A percentile compares a stretch with the other conserved stretches of the same genome.
These are phyloP conservation scores for Cyphomyrmex costatus DNA, from an alignment of 1,140 invertebrate genomes.

Conservation along the genomic window DNA sequence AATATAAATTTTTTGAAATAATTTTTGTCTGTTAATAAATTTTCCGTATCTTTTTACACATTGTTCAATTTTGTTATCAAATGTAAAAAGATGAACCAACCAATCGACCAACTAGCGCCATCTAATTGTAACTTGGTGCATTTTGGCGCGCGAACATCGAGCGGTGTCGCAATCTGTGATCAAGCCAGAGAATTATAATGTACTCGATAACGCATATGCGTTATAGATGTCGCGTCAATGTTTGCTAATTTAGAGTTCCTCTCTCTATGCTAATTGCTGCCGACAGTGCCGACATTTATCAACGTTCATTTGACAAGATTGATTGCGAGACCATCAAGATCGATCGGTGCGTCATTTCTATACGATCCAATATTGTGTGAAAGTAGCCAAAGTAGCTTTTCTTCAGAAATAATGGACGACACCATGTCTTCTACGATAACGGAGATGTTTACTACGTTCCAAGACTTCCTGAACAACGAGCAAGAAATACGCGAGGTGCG, in stretches of 20 bases:
- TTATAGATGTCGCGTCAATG: too few relatives aligned
- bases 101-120: background rate
- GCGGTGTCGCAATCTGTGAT: background rate
- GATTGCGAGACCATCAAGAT: too few relatives aligned
- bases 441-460: constrained; percentile 89
- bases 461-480: constrained; percentile 89
- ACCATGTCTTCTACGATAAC: constrained; percentile 79
- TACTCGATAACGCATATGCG: background rate
- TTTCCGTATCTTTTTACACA: background rate
- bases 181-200: background rate
- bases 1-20: background rate
- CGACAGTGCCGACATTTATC: too few relatives aligned
- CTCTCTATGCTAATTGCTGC: too few relatives aligned
- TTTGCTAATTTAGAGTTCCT: too few relatives aligned
- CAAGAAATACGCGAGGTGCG: constrained; percentile 89
- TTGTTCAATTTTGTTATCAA: background rate
- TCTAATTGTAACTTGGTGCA: background rate
- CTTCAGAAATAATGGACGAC: background rate
- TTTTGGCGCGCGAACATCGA: background rate
- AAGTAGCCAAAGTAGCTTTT: background rate
- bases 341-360: background rate
- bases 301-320: background rate
- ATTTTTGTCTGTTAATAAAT: background rate
- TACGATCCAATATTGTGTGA: background rate
- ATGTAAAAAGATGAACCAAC: background rate